Base-by-base conservation (phyloP, 1,140 invertebrate species). In the Drosophila kanapiae region DNA sequence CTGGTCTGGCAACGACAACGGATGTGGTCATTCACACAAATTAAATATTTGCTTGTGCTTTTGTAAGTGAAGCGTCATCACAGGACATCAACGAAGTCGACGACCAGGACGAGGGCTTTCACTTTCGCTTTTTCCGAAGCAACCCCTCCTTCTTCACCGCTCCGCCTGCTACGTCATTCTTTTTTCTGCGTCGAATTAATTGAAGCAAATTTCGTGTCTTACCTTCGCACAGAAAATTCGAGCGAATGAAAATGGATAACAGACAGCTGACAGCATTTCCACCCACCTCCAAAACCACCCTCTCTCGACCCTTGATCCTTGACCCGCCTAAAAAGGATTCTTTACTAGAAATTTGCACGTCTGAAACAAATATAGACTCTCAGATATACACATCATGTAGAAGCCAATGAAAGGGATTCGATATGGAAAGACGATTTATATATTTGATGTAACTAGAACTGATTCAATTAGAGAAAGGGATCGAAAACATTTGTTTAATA, bases 21-120 rank as follows among this genome's bases (percentile, higher is more conserved):
- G 70, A 80, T 80, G 80, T 68, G 77, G 53, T 78, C 77, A 88
- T 84, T 88, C 77, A 75, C 84, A 84, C 72, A 87, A 87, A 83
- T 88, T 78, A 87, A 88, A 87, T 88, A 87, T 88, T 87, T 87
- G 80, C 72, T 67, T 78, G 42, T 58, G 68, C 60, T 61, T 59
- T 70, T 78, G 77, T 85, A 59, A 70, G 62, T 69, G 77, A 78
- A 49, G 59, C 82, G 67, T 72, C 60, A 63, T 62, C 54, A 49
- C 72, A 40, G 49, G 70, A 62, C 69, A 59, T 72, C 69, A 72
- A 42, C 53, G 23, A 58, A 45, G 31, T 58, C 62, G 29, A 54
- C 48, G 62, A 54, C 47, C 3, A 49, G 48, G 11, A 54, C 51
- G 10, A 54, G 48, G 38, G n/a, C 45, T 65, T 65, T 49, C 43